phyloP scores from a whole-genome alignment of 2,113 vertebrate species.

The Megalops atlanticus region DNA sequence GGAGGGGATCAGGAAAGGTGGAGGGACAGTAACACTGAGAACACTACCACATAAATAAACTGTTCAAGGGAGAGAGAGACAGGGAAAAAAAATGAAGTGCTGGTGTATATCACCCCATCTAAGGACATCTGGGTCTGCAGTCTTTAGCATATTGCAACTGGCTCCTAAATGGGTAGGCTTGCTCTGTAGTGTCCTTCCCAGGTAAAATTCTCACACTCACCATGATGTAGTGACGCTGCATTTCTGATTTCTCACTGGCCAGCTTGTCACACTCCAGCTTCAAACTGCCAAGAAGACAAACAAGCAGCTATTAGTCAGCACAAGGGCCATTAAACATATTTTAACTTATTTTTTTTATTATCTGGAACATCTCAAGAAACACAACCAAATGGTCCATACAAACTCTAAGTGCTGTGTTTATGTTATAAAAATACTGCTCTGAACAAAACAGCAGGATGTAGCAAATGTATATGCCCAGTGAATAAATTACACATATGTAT shows the following conservation, averaged over 20 bases:
- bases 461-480: no score
- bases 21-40: neutral
- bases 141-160: neutral
- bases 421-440: no score
- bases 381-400: no score
- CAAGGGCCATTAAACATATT: slow-evolving; percentile 55
- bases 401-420: no score
- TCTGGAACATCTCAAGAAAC: no score
- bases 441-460: no score
- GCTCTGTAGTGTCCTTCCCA: no score
- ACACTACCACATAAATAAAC: no score
- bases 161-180: no score
- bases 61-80: neutral
- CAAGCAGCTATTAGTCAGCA: neutral
- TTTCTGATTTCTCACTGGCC: slow-evolving; percentile 86
- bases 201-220: slow-evolving; percentile 56
- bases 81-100: neutral
- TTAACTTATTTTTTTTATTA: slow-evolving; percentile 78
- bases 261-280: slow-evolving; percentile 87
- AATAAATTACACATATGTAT: no score
- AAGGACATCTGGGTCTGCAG: neutral
- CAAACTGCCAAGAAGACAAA: slow-evolving; percentile 66
- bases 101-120: neutral
- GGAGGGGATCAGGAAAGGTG: neutral
- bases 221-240: slow-evolving; percentile 89